phyloP scores from a whole-genome alignment of 2,797 vertebrate species.

The Miichthys miiuy region DNA sequence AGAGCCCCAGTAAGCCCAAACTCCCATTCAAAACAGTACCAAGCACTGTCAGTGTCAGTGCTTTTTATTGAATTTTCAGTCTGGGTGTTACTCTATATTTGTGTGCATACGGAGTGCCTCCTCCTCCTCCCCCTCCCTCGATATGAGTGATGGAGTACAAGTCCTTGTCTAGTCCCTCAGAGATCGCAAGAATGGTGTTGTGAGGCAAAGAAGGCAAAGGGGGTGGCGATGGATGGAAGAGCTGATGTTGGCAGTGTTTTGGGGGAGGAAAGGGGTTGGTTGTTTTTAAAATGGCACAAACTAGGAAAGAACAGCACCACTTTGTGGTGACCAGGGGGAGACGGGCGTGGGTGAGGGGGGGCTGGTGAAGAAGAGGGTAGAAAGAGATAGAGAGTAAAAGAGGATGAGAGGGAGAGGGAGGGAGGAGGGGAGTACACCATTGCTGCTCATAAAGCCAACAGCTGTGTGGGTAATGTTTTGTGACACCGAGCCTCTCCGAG shows the following conservation, averaged over 20 bases:
- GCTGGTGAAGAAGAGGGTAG: slow-evolving; percentile 34
- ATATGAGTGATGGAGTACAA: slow-evolving; percentile 81
- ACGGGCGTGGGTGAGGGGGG: slow-evolving; percentile 1
- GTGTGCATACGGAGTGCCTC: slow-evolving; percentile 69
- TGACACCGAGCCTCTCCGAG: slow-evolving; percentile 84
- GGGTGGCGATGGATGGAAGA: slow-evolving; percentile 35
- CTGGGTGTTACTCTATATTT: slow-evolving; percentile 74
- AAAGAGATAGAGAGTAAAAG: slow-evolving; percentile 59
- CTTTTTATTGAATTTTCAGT: slow-evolving; percentile 81
- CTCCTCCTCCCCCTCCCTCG: slow-evolving; percentile 55
- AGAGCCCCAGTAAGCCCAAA: slow-evolving; percentile 71
- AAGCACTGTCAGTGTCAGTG: slow-evolving; percentile 67
- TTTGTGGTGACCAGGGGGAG: slow-evolving; percentile 54
- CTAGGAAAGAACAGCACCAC: slow-evolving; percentile 61
- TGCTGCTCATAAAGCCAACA: slow-evolving; percentile 85
- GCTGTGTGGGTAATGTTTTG: slow-evolving; percentile 89
- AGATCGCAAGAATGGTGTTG: slow-evolving; percentile 64
- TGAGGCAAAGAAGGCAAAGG: slow-evolving; percentile 48
- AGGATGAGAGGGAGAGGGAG: slow-evolving; percentile 59
- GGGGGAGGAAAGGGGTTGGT: neutral
- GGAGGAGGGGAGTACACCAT: slow-evolving; percentile 71
- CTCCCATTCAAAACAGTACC: slow-evolving; percentile 74
- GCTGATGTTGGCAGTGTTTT: slow-evolving; percentile 30
- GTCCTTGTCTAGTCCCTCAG: slow-evolving; percentile 71
- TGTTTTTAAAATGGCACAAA: slow-evolving; percentile 57